These are phyloP conservation scores for Eulithis testata DNA, from an alignment of 2,888 invertebrate species.

Conservation along the genomic window DNA sequence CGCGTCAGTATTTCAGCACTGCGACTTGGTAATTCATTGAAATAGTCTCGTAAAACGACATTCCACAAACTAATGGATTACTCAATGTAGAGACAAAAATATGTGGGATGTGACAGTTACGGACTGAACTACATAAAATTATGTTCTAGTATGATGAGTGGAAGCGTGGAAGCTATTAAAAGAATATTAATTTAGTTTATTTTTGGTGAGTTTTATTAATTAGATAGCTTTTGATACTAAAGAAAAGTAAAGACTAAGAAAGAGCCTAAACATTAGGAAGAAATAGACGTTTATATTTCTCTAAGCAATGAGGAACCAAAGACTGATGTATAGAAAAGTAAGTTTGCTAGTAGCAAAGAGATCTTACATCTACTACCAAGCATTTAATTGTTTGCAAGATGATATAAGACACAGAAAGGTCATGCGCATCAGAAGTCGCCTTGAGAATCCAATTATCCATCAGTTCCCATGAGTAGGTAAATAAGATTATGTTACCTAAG, in stretches of 20 bases:
- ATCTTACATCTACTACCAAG: slow-evolving; percentile 18
- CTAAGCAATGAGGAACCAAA: neutral
- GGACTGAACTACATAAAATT: slow-evolving; percentile 23
- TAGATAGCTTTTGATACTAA: too few relatives aligned
- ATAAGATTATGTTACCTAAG: slow-evolving; percentile 28
- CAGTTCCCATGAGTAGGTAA: slow-evolving; percentile 32
- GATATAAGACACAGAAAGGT: slow-evolving; percentile 37
- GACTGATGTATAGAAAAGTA: neutral
- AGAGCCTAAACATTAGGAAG: neutral
- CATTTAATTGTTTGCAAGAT: slow-evolving; percentile 34
- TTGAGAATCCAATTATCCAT: slow-evolving; percentile 39
- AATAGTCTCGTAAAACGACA: slow-evolving; percentile 35
- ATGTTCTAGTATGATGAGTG: slow-evolving; percentile 12
- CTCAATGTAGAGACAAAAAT: slow-evolving; percentile 31
- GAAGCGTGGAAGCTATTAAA: neutral
- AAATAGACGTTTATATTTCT: neutral
- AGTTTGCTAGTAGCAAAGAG: slow-evolving; percentile 6
- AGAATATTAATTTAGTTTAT: too few relatives aligned
- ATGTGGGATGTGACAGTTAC: slow-evolving; percentile 33
- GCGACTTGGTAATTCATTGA: slow-evolving; percentile 33
- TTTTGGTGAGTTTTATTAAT: too few relatives aligned
- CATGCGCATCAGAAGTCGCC: slow-evolving; percentile 34
- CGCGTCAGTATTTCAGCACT: slow-evolving; percentile 36
- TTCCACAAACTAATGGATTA: slow-evolving; percentile 39
- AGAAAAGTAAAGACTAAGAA: neutral